A percentile compares a stretch with the other conserved stretches of the same genome.
Evolutionary conservation across 2,113 vertebrate genomes (phyloP).

Genomic region (Gnathonemus longibarbis): DNA sequence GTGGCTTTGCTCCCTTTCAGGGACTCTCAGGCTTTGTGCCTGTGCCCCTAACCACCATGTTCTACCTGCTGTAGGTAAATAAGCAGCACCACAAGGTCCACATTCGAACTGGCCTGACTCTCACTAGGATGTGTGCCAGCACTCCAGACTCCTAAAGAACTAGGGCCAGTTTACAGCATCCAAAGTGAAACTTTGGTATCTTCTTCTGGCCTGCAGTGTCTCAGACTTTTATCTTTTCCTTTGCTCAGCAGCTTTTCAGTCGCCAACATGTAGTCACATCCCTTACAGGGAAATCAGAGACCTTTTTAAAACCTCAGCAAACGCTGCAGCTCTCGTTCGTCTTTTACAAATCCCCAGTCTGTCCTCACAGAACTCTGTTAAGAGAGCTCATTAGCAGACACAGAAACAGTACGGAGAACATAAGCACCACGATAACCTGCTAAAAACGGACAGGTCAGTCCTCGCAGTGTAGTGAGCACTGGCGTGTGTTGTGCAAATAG

Average conservation of each 20-base stretch:
- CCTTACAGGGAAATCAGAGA: neutral
- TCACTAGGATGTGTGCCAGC: neutral
- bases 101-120: neutral
- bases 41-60: neutral
- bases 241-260: neutral
- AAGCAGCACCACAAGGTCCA: neutral
- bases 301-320: neutral
- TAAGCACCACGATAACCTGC: too few species aligned
- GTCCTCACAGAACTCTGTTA: neutral
- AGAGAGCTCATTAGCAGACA: neutral
- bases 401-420: neutral
- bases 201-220: neutral
- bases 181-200: neutral
- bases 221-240: neutral
- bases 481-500: neutral
- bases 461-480: neutral
- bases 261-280: neutral
- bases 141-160: neutral
- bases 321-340: neutral
- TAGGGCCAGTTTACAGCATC: neutral
- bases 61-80: neutral
- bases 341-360: neutral
- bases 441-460: neutral
- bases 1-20: neutral
- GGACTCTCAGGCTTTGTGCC: neutral